These are phyloP conservation scores for Heterotilapia buettikoferi DNA, from an alignment of 2,113 vertebrate genomes.

Conservation along the genomic window DNA sequence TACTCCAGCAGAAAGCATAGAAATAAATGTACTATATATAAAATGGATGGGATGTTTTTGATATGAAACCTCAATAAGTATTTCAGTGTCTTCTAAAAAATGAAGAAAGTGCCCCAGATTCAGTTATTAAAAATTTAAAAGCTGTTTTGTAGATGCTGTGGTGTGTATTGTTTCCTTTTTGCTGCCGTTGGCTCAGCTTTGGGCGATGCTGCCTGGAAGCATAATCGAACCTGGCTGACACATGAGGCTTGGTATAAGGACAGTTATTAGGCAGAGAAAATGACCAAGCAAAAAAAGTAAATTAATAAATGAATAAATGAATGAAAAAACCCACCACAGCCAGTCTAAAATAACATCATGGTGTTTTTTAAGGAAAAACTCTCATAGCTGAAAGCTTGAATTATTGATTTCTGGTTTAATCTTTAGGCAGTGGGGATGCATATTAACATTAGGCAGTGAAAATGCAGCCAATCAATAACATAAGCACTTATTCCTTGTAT, in stretches of 20 bases:
- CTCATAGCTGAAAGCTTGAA: neutral
- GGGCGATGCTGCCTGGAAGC: neutral
- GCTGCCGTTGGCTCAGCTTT: slow-evolving; percentile 10
- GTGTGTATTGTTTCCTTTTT: neutral
- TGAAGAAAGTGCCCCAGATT: slow-evolving; percentile 28
- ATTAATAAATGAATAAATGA: neutral
- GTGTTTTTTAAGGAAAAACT: neutral
- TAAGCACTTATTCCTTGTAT: neutral
- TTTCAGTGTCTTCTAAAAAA: neutral
- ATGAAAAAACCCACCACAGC: neutral
- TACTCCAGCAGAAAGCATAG: neutral
- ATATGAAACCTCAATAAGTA: slow-evolving; percentile 7
- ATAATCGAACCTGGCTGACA: neutral
- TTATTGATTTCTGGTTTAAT: neutral
- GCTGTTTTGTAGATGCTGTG: slow-evolving; percentile 16
- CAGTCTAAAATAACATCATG: neutral
- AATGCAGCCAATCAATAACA: neutral
- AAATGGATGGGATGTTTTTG: neutral
- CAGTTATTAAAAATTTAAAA: slow-evolving; percentile 25
- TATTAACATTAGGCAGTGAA: neutral
- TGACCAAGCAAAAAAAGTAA: neutral
- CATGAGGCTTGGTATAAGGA: neutral
- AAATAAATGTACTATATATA: neutral
- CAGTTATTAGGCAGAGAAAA: neutral
- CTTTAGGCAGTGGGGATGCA: neutral